Evolutionary conservation across 2,888 invertebrate genomes (phyloP).

Genomic region (Phorcus lineatus): DNA sequence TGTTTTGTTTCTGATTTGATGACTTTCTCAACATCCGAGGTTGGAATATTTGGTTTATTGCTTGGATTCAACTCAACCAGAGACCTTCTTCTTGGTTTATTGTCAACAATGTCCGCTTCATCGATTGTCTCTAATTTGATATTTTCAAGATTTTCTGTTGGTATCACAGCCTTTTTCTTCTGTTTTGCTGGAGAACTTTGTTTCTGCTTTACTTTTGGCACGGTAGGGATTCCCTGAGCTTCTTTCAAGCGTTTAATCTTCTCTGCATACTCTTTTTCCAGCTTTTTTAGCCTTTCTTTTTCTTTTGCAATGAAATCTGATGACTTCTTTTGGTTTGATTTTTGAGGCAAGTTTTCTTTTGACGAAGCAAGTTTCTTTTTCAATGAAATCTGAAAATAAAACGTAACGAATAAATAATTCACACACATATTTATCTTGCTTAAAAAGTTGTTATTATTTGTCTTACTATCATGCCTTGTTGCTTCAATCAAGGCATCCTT

Average conservation of each 20-base stretch:
- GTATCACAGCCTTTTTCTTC: conserved; percentile 13
- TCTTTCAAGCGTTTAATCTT: conserved; percentile 55
- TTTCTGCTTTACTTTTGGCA: background rate
- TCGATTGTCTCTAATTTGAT: conserved; percentile 46
- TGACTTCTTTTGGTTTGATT: conserved; percentile 26
- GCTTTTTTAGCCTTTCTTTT: conserved; percentile 53
- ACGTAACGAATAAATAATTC: background rate
- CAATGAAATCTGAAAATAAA: background rate
- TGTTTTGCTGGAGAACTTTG: background rate
- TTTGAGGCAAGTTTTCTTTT: conserved; percentile 29
- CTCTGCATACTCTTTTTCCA: conserved; percentile 56
- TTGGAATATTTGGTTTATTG: conserved; percentile 54
- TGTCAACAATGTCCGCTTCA: conserved; percentile 32
- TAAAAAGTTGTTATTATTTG: too few species aligned
- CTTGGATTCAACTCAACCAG: conserved; percentile 58
- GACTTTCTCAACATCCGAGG: background rate
- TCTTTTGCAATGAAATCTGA: conserved; percentile 46
- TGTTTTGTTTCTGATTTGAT: background rate
- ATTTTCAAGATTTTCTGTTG: conserved; percentile 42
- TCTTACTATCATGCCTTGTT: too few species aligned
- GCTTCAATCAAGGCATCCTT: too few species aligned
- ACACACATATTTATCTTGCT: too few species aligned
- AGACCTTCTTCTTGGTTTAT: conserved; percentile 45
- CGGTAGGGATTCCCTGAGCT: conserved; percentile 26
- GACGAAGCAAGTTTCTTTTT: background rate